Evolutionary conservation across 2,113 vertebrate species (phyloP), one percentile per base, ranked within the genome.

Genomic region (Passer domesticus): DNA sequence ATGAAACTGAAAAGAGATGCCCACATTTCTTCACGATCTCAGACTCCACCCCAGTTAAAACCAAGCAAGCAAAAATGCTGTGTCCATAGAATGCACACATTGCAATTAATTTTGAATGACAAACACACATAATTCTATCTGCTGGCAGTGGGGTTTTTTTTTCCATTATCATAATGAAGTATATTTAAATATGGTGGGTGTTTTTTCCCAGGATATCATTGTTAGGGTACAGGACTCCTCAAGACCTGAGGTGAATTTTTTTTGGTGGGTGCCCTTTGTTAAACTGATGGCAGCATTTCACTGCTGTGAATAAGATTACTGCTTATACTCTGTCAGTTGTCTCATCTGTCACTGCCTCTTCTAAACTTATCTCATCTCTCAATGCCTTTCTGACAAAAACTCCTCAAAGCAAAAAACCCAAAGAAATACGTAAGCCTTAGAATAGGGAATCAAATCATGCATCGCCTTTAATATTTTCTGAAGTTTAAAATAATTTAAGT

Each of bases 351-450:
- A 94, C 41, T 92, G 73, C 62, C 25, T 96, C 89, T 96, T 88
- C 87, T 86, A 97, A 96, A 94, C 85, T 94, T 95, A 96, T 86
- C 93, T 85, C 92, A 96, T 90, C 90, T 96, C 90, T 95, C 96
- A 95, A 44, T 81, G 95, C 49, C 72, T 95, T 86, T 95, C 73
- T 96, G 92, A 90, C 64, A 96, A 83, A 93, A 96, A 72, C 37
- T 37, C 55, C 56, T 81, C 63, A 63, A 77, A 84, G 62, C 66
- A 83, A 91, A 87, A 95, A 77, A 15, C 14, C 49, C 73, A 81
- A 92, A 86, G 76, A 93, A 88, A 94, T 64, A 83, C 3, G 0
- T 39, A 83, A 85, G 62, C 37, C 64, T 92, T 68, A 88, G 24
- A 94, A 74, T 25, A 93, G 75, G 24, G 68, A 87, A 91, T 35